phyloP scores from a whole-genome alignment of 2,797 vertebrate species.

The Centropyge bicolor region DNA sequence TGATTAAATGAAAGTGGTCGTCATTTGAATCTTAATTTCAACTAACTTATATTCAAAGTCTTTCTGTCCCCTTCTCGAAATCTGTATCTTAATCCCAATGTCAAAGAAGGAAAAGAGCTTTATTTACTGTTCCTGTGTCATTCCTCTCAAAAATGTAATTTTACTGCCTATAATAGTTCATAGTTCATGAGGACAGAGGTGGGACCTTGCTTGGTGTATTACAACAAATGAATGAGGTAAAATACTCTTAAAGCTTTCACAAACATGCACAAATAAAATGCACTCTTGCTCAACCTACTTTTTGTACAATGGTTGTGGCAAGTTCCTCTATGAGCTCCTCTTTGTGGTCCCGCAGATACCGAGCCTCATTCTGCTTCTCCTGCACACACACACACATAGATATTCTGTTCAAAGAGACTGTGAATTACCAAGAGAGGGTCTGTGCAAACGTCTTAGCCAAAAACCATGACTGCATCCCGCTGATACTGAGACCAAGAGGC shows the following conservation, averaged over 20 bases:
- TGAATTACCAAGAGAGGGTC: conserved; percentile 47
- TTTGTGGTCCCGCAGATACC: conserved; percentile 93
- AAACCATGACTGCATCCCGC: conserved; percentile 57
- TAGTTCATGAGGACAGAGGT: neutral
- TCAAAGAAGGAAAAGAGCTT: conserved; percentile 13
- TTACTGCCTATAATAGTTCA: neutral
- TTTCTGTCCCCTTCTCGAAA: neutral
- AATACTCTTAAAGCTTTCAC: neutral
- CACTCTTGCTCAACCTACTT: conserved; percentile 81
- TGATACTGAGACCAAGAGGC: conserved; percentile 49
- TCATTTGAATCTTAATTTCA: conserved; percentile 27
- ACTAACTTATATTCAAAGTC: conserved; percentile 22
- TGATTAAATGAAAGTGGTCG: conserved; percentile 3
- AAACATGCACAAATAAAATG: conserved; percentile 16
- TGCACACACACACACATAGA: conserved; percentile 61
- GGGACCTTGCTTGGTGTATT: neutral
- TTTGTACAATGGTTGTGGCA: conserved; percentile 93
- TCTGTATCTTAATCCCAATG: conserved; percentile 5
- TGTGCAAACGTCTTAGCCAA: conserved; percentile 42
- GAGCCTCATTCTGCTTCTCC: conserved; percentile 96
- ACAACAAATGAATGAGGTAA: neutral
- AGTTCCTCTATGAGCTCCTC: conserved; percentile 96
- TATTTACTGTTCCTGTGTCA: neutral
- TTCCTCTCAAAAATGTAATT: conserved; percentile 1
- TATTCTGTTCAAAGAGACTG: conserved; percentile 42